These are phyloP conservation scores for Thymelicus sylvestris DNA, from an alignment of 2,888 invertebrate species.

Conservation along the genomic window DNA sequence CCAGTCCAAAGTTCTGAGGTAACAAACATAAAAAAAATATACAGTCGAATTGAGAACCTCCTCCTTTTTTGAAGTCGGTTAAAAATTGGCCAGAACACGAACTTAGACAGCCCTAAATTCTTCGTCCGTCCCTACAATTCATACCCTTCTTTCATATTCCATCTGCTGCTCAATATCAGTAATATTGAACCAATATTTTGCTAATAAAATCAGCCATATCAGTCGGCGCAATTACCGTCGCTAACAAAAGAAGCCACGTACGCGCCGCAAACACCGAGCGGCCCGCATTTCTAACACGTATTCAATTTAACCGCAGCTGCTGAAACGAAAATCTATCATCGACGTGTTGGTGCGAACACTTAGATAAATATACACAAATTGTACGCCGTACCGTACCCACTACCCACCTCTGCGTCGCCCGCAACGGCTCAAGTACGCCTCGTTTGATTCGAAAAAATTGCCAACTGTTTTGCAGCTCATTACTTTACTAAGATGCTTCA, in stretches of 20 bases:
- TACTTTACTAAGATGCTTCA: no score
- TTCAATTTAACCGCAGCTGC: conserved; percentile 31
- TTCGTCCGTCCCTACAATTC: neutral
- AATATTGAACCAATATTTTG: conserved; percentile 1
- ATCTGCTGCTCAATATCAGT: neutral
- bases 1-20: no score
- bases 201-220: conserved; percentile 3
- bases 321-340: conserved; percentile 24
- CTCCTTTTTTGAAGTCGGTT: no score
- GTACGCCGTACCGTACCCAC: no score
- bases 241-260: conserved; percentile 15
- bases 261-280: conserved; percentile 16
- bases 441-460: no score
- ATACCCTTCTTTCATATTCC: neutral
- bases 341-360: conserved; percentile 10
- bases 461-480: no score
- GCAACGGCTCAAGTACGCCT: no score
- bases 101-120: neutral
- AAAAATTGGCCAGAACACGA: no score
- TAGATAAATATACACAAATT: conserved; percentile 5
- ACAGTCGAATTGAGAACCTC: no score
- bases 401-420: no score
- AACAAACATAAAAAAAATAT: no score
- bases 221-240: conserved; percentile 19
- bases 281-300: conserved; percentile 27